Evolutionary conservation across 1,140 invertebrate genomes (phyloP).

Genomic region (Drosophila lini): DNA sequence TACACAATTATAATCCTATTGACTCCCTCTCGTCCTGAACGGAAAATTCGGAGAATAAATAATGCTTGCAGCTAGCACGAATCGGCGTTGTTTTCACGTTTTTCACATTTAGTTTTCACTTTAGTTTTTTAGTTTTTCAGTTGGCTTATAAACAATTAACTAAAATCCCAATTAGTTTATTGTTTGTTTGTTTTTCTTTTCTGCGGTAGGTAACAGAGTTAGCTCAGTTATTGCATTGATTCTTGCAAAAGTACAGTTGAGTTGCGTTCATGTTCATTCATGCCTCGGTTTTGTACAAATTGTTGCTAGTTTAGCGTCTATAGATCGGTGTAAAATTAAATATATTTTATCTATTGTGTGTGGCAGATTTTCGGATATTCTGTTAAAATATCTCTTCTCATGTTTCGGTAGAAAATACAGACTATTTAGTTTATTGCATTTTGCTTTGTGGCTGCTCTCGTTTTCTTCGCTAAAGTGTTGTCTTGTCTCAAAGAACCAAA

Average conservation of each 20-base stretch:
- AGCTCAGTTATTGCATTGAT: conserved; percentile 43
- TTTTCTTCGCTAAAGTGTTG: conserved; percentile 36
- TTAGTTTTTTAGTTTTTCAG: conserved; percentile 5
- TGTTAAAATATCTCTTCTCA: not conserved
- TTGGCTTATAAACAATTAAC: conserved; percentile 26
- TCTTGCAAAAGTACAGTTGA: conserved; percentile 26
- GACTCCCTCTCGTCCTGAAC: conserved; percentile 10
- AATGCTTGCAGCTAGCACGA: conserved; percentile 67
- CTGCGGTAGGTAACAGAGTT: conserved; percentile 45
- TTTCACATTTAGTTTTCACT: conserved; percentile 4
- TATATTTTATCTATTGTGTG: conserved; percentile 51
- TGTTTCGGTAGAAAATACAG: conserved; percentile 58
- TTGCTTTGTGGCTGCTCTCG: conserved; percentile 47
- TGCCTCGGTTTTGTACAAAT: conserved; percentile 54
- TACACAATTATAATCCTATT: conserved; percentile 32
- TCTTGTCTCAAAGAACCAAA: conserved; percentile 31
- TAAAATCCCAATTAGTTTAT: conserved; percentile 37
- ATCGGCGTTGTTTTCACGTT: conserved; percentile 16
- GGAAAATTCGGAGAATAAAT: conserved; percentile 37
- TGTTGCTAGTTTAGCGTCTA: conserved; percentile 52
- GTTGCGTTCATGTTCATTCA: conserved; percentile 11
- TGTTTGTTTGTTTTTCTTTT: conserved; percentile 26
- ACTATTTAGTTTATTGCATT: conserved; percentile 55
- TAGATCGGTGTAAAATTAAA: conserved; percentile 66
- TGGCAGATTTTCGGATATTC: conserved; percentile 51